Evolutionary conservation across 2,888 invertebrate genomes (phyloP).

Genomic region (Sphaerophoria taeniata): DNA sequence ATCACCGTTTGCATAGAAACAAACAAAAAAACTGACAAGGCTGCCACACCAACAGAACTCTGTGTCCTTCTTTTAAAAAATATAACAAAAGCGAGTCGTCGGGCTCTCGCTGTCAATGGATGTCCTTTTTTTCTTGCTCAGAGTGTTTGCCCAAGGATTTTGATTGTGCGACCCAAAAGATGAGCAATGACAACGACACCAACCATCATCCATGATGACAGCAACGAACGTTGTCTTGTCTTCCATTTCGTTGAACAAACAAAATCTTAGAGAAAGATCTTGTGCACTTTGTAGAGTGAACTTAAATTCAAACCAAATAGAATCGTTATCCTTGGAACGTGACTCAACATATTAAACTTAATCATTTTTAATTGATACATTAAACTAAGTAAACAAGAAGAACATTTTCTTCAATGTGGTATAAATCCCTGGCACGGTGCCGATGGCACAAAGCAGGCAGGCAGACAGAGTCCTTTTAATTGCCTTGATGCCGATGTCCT

Average conservation of each 20-base stretch:
- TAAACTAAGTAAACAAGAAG: constrained; percentile 78
- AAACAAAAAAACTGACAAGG: neutral
- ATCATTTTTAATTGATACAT: constrained; percentile 83
- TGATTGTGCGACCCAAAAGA: too few species aligned
- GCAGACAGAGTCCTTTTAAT: constrained; percentile 5
- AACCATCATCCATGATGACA: neutral
- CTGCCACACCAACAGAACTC: constrained; percentile 3
- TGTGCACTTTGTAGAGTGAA: constrained; percentile 32
- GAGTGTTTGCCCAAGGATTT: constrained; percentile 13
- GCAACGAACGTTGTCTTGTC: constrained; percentile 28
- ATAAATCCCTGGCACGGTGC: constrained; percentile 51
- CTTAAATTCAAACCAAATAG: constrained; percentile 55
- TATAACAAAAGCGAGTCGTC: constrained; percentile 42
- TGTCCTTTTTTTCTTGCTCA: constrained; percentile 50
- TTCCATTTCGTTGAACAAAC: constrained; percentile 5
- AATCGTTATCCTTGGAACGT: constrained; percentile 78
- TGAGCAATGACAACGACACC: neutral
- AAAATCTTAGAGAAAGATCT: constrained; percentile 38
- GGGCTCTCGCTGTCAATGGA: constrained; percentile 27
- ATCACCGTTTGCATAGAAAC: constrained; percentile 47
- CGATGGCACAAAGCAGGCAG: constrained; percentile 2
- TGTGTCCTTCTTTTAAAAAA: constrained; percentile 25
- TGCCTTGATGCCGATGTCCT: constrained; percentile 29
- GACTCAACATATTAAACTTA: constrained; percentile 82
- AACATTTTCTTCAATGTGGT: constrained; percentile 38